These are phyloP conservation scores for Meta bourneti DNA, from an alignment of 2,888 invertebrate genomes.

Conservation along the genomic window DNA sequence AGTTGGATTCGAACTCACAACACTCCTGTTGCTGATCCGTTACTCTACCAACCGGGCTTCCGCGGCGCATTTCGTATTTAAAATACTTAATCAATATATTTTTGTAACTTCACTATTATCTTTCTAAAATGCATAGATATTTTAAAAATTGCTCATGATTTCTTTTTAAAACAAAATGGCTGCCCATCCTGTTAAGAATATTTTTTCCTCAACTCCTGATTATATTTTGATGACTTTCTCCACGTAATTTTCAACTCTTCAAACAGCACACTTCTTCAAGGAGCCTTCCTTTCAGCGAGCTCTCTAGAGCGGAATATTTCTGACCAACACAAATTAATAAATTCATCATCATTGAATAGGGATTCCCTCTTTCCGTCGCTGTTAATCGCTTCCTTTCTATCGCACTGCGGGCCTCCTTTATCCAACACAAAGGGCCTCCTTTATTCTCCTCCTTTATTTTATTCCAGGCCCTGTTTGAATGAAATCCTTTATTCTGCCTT, in stretches of 20 bases:
- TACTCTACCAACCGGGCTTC: no score
- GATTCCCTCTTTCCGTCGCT: neutral
- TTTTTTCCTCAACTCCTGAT: no score
- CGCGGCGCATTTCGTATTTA: no score
- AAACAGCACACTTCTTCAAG: neutral
- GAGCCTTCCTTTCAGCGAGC: neutral
- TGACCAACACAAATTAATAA: conserved; percentile 6
- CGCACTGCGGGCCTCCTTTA: neutral
- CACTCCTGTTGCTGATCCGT: no score
- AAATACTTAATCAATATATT: no score
- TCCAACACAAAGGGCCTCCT: neutral
- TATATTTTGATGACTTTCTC: neutral
- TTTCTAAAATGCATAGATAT: no score
- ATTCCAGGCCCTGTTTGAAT: no score
- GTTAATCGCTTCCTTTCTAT: neutral
- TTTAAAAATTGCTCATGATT: no score
- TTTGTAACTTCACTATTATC: no score
- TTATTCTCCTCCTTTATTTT: neutral
- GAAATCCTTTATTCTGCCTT: neutral
- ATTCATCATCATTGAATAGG: neutral
- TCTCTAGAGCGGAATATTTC: neutral
- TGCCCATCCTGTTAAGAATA: no score
- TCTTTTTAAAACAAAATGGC: no score
- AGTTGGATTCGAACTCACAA: no score
- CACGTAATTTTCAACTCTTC: neutral